These are phyloP conservation scores for Channallabes apus DNA, from an alignment of 2,797 vertebrate genomes.

Conservation along the genomic window DNA sequence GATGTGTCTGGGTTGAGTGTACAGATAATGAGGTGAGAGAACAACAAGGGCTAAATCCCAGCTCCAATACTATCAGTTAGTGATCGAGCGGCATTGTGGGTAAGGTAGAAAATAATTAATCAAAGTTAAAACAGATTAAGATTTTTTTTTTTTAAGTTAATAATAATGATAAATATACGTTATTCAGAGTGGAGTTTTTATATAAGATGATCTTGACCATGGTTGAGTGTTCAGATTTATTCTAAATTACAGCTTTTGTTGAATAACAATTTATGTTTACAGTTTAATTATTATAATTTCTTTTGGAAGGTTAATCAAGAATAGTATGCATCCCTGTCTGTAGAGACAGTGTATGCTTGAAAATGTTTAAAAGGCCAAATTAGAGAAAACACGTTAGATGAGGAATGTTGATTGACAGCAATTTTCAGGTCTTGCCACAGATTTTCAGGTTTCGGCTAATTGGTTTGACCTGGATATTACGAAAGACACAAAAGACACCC, in stretches of 20 bases:
- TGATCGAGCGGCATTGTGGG: no score
- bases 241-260: no score
- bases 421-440: not conserved
- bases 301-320: not conserved
- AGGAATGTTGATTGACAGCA: not conserved
- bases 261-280: no score
- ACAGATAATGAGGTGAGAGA: no score
- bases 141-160: not conserved
- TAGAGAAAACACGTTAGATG: not conserved
- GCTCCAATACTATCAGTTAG: no score
- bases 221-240: no score
- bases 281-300: not conserved
- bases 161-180: not conserved
- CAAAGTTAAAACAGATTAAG: not conserved
- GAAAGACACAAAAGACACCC: no score
- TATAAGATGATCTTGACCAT: no score
- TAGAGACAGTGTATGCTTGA: not conserved
- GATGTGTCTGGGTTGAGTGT: no score
- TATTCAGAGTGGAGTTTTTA: not conserved
- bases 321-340: not conserved
- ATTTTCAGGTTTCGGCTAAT: no score
- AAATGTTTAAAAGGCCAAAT: not conserved
- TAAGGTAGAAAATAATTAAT: not conserved
- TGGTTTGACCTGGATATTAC: no score
- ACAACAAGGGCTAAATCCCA: no score